Base-by-base conservation (phyloP, 2,797 vertebrate species). In the Molothrus aeneus region DNA sequence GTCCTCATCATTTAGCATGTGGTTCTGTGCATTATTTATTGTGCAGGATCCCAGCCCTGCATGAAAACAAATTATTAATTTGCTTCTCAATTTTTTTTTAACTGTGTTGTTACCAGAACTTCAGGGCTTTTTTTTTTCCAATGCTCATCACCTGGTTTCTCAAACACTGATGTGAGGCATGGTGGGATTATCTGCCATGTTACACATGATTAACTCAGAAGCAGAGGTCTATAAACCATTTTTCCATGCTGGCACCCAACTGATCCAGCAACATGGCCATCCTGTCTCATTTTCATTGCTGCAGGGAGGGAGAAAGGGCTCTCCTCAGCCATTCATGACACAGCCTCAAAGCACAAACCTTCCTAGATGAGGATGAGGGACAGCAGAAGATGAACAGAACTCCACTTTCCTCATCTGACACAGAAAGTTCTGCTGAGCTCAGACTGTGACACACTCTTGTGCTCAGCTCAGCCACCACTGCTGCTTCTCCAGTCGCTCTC, bases 11-110 rank as follows among this genome's bases (percentile, higher is more conserved):
- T 87, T 91, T 87, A 92, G 6, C 61, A 65, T 48, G 47, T 54
- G 80, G 21, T 59, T 86, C 95, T 80, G 68, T 78, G 50, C 91
- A 80, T 87, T 95, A 94, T 93, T 95, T 85, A 91, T 65, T 32
- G 11, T 29, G 47, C 18, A 36, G 47, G 26, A 87, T 34, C 47
- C 42, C 93, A 87, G 54, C 50, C 28, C 19, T 28, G 13, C 32
- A 38, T 15, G 28, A 72, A 89, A 94, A 73, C 24, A 0, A 93
- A 85, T 80, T 74, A 92, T 68, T 94, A 66, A 92, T 93, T 92
- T 82, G 17, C 5, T 86, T 38, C 31, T 84, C 8, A 0, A 4
- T 31, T 28, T 36, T 25, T 87, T 75, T 88, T 88, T 83, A 11
- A 25, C 17, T 69, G 3, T 53, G 29, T 26, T 80, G 34, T 57